Base-by-base conservation (phyloP, 2,797 vertebrate genomes). In the Poecilia gillii region DNA sequence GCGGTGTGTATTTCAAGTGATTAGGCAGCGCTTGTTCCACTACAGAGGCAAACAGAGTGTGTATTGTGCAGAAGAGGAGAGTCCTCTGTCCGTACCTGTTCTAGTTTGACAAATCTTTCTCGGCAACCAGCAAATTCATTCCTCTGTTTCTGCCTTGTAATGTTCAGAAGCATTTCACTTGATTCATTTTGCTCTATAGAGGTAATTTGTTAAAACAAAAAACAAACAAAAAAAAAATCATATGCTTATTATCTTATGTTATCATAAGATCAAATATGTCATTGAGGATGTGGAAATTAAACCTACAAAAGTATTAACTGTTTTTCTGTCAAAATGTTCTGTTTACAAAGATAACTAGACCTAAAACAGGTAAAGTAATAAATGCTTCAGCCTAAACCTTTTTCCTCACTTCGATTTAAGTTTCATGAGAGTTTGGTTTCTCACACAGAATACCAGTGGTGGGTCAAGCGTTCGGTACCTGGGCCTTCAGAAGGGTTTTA, bases 1-100 rank as follows among this genome's bases (percentile, higher is more conserved):
- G 55, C 41, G 5, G 84, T 85, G 83, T 89, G 80, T 84, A 85
- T 90, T 90, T 91, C 86, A 82, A 53, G 77, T 87, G 82, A 82
- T 88, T 76, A 84, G 84, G 81, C 86, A 76, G 82, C 75, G 68
- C 28, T 74, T 57, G 4, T 41, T 80, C 76, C 73, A 41, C 41
- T 31, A 7, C 53, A 66, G 64, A 77, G 72, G 70, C 59, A 81
- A 79, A 91, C 87, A 91, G 72, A 91, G 81, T 78, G 76, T 55
- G 75, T 80, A 77, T 86, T 88, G 84, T 87, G 80, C 68, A 73
- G 41, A 74, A 73, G 64, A 80, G 39, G 11, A 75, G 75, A 81
- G 66, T 66, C 43, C 39, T 76, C 8, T 0, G 0, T 73, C 84
- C 39, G 33, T 36, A 53, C 57, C 12, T 28, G 18, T 72, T 79